Evolutionary conservation across 2,888 invertebrate species (phyloP), one percentile per base, ranked within the genome.

Genomic region (Caenorhabditis becei): DNA sequence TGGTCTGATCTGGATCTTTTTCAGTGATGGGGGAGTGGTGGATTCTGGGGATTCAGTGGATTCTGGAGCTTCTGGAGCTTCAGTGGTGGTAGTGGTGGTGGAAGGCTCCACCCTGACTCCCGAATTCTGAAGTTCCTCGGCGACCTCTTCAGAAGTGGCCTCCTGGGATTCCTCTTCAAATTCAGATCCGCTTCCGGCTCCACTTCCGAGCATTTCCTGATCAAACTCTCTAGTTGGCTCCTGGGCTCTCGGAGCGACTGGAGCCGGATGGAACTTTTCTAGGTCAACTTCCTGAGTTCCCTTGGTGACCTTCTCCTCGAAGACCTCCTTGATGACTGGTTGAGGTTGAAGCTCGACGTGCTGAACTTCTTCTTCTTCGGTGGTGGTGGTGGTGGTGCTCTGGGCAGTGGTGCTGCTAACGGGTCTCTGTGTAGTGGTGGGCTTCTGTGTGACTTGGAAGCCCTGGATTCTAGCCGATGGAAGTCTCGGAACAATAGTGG

Each of bases 401-500:
- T 41, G 4, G 8, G 56, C 24, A 4, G 51, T 47, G 35, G 63
- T 61, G 54, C 67, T 69, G 51, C 74, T 59, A 16, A 65, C 66
- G 32, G 24, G 26, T 53, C 41, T 41, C 41, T 41, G 41, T 16
- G 26, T 24, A 23, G 51, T 24, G 18, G 49, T 49, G 24, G 24
- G 24, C 23, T 24, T 23, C 24, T 51, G 51, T 10, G 80, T 74
- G 58, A 80, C 75, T 49, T 71, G 71, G 71, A 80, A 80, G 16
- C 80, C 80, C 65, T 74, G 80, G 54, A 80, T 75, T 18, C 80
- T 37, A 44, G 71, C 62, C 32, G 49, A 59, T 23, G 80, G 75
- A n/a, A 77, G n/a, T 24, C 81, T 72, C 49, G 77, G 74, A 44
- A 82, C 81, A 49, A 74, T 77, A 28, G 59, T 65, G 20, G 77